These are phyloP conservation scores for Ephydatia muelleri DNA, from an alignment of 37 sponge, comb jelly and placozoan genomes.

Conservation along the genomic window DNA sequence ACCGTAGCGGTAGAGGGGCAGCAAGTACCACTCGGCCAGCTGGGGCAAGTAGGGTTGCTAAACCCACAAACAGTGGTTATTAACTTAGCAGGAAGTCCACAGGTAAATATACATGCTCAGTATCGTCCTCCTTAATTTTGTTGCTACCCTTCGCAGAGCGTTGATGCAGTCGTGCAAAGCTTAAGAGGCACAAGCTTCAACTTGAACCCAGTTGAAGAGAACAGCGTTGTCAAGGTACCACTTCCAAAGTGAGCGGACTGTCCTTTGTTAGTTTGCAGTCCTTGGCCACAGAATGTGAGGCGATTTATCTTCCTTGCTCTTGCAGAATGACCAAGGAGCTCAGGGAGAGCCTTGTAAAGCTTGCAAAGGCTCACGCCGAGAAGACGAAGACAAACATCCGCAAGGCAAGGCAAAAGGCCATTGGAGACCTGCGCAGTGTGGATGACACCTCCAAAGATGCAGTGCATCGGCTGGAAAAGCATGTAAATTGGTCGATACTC, in stretches of 20 bases:
- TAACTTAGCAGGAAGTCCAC: slow-evolving; percentile 58
- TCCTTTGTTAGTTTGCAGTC: not conserved
- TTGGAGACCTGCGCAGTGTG: slow-evolving; percentile 42
- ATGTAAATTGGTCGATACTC: too few relatives aligned
- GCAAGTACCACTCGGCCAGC: slow-evolving; percentile 36
- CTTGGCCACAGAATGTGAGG: too few relatives aligned
- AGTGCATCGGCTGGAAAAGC: slow-evolving; percentile 61
- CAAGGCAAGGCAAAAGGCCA: slow-evolving; percentile 61
- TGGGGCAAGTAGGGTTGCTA: slow-evolving; percentile 71
- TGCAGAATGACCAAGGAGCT: slow-evolving; percentile 79
- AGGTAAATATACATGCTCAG: too few relatives aligned
- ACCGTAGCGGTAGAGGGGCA: slow-evolving; percentile 44
- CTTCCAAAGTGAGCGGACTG: slow-evolving; percentile 72
- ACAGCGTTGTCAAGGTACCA: slow-evolving; percentile 50
- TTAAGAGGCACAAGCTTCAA: slow-evolving; percentile 26
- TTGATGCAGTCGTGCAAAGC: slow-evolving; percentile 36
- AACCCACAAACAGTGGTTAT: slow-evolving; percentile 63
- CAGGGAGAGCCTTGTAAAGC: slow-evolving; percentile 61
- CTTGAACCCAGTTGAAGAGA: slow-evolving; percentile 63
- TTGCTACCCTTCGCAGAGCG: too few relatives aligned
- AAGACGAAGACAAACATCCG: slow-evolving; percentile 66
- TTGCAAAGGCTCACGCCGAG: slow-evolving; percentile 74
- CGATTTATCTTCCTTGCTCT: not conserved
- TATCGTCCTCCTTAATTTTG: too few relatives aligned
- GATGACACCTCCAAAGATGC: slow-evolving; percentile 63